Conservation (phyloP, 2,113 vertebrate species). For the Cyanoramphus novaezelandiae region DNA sequence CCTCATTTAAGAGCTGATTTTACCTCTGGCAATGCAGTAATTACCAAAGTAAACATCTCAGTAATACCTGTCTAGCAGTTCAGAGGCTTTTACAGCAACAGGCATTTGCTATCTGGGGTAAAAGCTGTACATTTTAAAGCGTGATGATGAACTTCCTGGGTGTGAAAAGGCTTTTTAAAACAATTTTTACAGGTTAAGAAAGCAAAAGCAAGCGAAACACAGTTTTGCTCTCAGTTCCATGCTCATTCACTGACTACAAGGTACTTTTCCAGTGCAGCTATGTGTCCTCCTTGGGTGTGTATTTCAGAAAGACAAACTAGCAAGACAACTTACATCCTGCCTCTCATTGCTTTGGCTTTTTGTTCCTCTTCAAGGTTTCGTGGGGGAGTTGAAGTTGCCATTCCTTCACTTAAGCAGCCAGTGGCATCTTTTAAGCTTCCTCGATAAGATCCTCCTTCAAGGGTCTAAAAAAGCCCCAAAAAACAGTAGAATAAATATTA, state of each 20-base stretch:
- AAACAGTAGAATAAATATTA: neutral
- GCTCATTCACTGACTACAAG: neutral
- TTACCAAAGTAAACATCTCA: neutral
- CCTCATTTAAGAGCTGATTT: neutral
- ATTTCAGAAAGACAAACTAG: neutral
- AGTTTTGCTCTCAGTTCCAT: neutral
- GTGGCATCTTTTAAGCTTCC: constrained; percentile 81
- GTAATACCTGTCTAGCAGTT: neutral
- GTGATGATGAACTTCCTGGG: neutral
- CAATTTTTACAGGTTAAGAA: neutral
- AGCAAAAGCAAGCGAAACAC: neutral
- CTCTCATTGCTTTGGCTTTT: constrained; percentile 94
- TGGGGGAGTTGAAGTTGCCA: constrained; percentile 76
- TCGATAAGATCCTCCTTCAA: constrained; percentile 88
- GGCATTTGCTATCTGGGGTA: neutral
- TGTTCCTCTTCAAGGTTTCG: constrained; percentile 92
- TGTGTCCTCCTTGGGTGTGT: neutral
- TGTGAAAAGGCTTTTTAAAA: neutral
- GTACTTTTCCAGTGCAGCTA: neutral
- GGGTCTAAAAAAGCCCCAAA: constrained; percentile 78
- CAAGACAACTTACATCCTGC: constrained; percentile 88
- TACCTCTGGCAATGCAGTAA: neutral
- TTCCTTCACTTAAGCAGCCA: constrained; percentile 77
- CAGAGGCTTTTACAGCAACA: neutral
- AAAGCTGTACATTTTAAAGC: neutral